Evolutionary conservation across 2,888 invertebrate species (phyloP), one percentile per base, ranked within the genome.

Genomic region (Parthenolecanium corni): DNA sequence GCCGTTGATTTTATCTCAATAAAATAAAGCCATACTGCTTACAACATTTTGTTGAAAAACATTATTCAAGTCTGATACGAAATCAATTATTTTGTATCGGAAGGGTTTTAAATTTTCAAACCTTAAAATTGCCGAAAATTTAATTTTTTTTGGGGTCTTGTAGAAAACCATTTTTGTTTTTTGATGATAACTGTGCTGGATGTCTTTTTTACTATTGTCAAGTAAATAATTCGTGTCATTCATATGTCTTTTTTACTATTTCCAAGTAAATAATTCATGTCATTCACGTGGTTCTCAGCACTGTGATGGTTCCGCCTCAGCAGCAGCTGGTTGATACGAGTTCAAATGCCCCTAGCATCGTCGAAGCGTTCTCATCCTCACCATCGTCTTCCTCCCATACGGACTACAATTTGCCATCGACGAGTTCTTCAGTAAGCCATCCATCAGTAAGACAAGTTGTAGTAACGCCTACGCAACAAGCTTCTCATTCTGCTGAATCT

Each of bases 301-400:
- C 63, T 14, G 58, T 64, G 1, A 46, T 68, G 51, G 68, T 69
- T 46, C 62, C 62, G 1, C 62, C 62, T 14, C 69, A 68, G 47
- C 69, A 69, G 51, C 68, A 68, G 54, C 65, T 68, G 14, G 67
- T 71, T 46, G 72, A 72, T 12, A 68, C 78, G 72, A 71, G 78
- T 74, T 52, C 52, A 6, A 62, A 44, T 20, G 52, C 52, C 16
- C 52, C 62, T 16, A 62, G 52, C 25, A 69, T 78, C 75, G 23
- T 80, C 69, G 79, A 81, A 51, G 79, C 80, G 47, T 79, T 81
- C 0, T 82, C 83, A 0, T 82, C 83, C 16, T 84, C 83, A n/a
- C 84, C 84, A 1, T 52, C 62, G 5, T 84, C 84, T 1, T 84
- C 83, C 62, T 83, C 83, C 1, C 82, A 84, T 67, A 87, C 87